Evolutionary conservation across 2,888 invertebrate genomes (phyloP).

Genomic region (Drosophila maculinotata): DNA sequence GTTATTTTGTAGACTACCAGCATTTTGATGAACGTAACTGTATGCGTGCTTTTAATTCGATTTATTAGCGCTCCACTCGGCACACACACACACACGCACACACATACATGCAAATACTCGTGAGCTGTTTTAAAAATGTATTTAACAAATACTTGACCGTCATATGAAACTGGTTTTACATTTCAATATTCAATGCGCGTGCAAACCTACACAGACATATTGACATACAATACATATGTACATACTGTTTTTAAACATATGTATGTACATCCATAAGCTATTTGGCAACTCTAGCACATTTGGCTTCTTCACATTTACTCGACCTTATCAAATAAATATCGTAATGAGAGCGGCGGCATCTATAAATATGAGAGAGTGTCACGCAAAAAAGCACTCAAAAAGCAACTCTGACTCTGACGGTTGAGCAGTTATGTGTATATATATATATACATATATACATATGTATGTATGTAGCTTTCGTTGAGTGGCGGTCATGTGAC

Average conservation of each 20-base stretch:
- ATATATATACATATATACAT: background rate
- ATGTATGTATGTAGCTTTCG: constrained; percentile 14
- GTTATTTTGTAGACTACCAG: constrained; percentile 15
- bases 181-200: constrained; percentile 63
- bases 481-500: constrained; percentile 68
- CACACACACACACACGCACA: constrained; percentile 20
- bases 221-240: constrained; percentile 1
- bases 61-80: constrained; percentile 55
- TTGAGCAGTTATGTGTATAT: constrained; percentile 25
- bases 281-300: constrained; percentile 56
- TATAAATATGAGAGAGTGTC: constrained; percentile 16
- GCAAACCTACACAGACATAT: constrained; percentile 9
- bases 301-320: constrained; percentile 38
- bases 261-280: constrained; percentile 18
- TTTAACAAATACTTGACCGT: constrained; percentile 62
- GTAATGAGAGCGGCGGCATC: constrained; percentile 40
- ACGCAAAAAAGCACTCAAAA: constrained; percentile 27
- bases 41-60: constrained; percentile 62
- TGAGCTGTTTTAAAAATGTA: constrained; percentile 37
- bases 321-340: constrained; percentile 67
- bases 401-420: constrained; percentile 35
- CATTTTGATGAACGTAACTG: constrained; percentile 25
- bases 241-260: constrained; percentile 13
- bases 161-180: constrained; percentile 73
- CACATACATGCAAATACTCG: too few species aligned